Conservation (phyloP, 2,113 vertebrate species). For the Hydrochoerus hydrochaeris region DNA sequence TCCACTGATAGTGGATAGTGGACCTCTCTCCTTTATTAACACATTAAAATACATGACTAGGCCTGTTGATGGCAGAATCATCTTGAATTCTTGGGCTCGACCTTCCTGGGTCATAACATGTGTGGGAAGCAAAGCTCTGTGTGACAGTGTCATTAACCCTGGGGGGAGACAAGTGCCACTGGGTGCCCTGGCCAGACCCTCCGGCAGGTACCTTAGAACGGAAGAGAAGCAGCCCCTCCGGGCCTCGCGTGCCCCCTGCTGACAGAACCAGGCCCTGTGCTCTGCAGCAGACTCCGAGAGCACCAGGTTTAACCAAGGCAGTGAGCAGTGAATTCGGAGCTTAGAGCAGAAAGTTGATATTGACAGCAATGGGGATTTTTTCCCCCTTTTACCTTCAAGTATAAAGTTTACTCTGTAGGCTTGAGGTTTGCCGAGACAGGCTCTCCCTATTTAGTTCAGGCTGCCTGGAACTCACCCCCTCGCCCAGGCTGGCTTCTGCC, state of each 20-base stretch:
- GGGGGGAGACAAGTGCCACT: not conserved
- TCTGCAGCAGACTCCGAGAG: not conserved
- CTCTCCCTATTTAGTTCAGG: not conserved
- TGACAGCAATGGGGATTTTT: not conserved
- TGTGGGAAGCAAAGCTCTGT: not conserved
- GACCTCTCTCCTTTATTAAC: not conserved
- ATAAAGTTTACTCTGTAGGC: not conserved
- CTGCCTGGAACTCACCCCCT: not conserved
- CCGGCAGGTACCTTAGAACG: not conserved
- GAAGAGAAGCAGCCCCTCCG: not conserved
- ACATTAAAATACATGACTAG: not conserved
- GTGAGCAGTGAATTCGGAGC: not conserved
- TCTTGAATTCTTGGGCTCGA: not conserved
- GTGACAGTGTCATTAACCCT: not conserved
- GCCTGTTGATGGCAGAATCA: not conserved
- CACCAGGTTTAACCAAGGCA: not conserved
- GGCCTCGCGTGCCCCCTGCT: not conserved
- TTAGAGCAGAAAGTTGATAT: not conserved
- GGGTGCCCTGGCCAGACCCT: not conserved
- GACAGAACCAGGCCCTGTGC: not conserved
- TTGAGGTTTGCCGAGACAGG: not conserved
- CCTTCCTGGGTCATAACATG: not conserved
- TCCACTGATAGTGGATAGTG: not conserved
- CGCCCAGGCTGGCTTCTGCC: not conserved
- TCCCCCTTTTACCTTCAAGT: not conserved